Evolutionary conservation across 2,888 invertebrate species (phyloP).

Genomic region (Octonoba sinensis): DNA sequence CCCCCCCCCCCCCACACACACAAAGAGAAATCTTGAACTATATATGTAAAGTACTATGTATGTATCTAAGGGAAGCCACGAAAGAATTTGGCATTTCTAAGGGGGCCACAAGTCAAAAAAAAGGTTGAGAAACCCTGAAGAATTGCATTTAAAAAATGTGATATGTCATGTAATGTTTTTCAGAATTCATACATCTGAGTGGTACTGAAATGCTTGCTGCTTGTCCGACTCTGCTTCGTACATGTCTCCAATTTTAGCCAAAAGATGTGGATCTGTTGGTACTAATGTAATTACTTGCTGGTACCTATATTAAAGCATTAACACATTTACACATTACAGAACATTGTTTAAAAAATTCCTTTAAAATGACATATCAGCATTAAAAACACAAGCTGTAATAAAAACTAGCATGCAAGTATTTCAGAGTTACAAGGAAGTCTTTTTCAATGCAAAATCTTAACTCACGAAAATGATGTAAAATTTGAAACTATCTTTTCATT

Average conservation of each 20-base stretch:
- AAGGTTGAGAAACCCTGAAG: too few relatives aligned
- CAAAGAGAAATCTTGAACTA: too few relatives aligned
- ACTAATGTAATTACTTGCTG: slow-evolving; percentile 85
- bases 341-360: not conserved
- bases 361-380: not conserved
- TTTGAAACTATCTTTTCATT: too few relatives aligned
- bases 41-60: too few relatives aligned
- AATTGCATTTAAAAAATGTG: too few relatives aligned
- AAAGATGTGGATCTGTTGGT: slow-evolving; percentile 89
- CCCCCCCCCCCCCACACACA: too few relatives aligned
- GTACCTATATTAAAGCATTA: slow-evolving; percentile 73
- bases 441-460: not conserved
- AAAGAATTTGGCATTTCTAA: too few relatives aligned
- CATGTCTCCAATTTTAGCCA: slow-evolving; percentile 86
- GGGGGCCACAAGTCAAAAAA: too few relatives aligned
- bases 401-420: not conserved
- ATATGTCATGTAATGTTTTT: too few relatives aligned
- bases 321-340: not conserved
- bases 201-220: slow-evolving; percentile 87
- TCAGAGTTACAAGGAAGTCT: not conserved
- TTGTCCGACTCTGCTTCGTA: slow-evolving; percentile 92
- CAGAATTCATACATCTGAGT: slow-evolving; percentile 83
- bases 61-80: too few relatives aligned
- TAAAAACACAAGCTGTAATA: not conserved
- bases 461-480: too few relatives aligned